Percentiles rank a stretch among this genome's conserved stretches.
These are phyloP conservation scores for Halcyon leucocephala DNA, from an alignment of 2,797 vertebrate genomes.

Conservation along the genomic window DNA sequence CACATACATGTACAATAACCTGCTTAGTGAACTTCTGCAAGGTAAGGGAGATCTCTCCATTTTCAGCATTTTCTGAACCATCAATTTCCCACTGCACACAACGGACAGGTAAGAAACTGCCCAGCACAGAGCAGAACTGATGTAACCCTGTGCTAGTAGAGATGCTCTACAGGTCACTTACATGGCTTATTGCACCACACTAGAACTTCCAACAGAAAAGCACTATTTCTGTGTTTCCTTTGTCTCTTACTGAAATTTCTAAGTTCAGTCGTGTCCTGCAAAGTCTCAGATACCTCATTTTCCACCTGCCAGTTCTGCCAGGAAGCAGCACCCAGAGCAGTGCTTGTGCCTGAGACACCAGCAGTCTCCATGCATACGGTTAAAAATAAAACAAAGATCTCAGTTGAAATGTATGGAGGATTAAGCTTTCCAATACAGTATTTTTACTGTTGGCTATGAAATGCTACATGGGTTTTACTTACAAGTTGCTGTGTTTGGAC, in stretches of 20 bases:
- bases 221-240: not conserved
- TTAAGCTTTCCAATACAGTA: not conserved
- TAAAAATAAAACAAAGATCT: not conserved
- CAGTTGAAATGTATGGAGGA: not conserved
- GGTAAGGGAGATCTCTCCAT: not conserved
- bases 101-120: not conserved
- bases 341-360: not conserved
- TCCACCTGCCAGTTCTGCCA: not conserved
- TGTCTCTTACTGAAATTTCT: not conserved
- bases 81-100: not conserved
- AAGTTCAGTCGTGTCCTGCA: not conserved
- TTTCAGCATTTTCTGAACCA: not conserved
- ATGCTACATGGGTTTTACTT: not conserved
- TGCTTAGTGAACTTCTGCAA: not conserved
- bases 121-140: not conserved
- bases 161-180: not conserved
- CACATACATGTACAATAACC: rapidly evolving
- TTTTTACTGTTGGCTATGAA: not conserved
- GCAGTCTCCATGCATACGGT: not conserved
- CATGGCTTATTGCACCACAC: not conserved
- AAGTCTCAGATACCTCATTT: not conserved
- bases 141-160: not conserved
- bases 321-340: not conserved
- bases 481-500: not conserved
- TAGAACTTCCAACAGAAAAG: not conserved